Evolutionary conservation across 2,888 invertebrate species (phyloP).

Genomic region (Acrocyrtus sp.): DNA sequence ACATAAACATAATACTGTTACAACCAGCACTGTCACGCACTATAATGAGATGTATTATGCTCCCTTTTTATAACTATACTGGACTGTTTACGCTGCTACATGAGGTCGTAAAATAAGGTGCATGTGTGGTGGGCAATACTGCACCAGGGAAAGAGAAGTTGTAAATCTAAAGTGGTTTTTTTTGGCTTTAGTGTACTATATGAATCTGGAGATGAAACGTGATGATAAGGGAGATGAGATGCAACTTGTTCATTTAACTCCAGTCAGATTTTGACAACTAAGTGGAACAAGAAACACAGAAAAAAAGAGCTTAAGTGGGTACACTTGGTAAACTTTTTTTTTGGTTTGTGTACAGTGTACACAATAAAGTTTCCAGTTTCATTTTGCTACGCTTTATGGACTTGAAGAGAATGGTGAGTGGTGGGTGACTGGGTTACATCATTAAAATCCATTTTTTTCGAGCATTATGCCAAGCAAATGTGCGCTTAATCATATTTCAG

Average conservation of each 20-base stretch:
- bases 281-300: too few species aligned
- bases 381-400: not conserved
- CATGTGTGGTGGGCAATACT: too few species aligned
- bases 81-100: too few species aligned
- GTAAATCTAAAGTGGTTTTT: too few species aligned
- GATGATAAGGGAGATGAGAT: conserved; percentile 28
- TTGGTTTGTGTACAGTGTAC: too few species aligned
- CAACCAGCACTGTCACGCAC: not conserved
- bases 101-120: too few species aligned
- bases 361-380: conserved; percentile 13
- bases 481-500: too few species aligned
- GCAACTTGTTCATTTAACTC: conserved; percentile 28
- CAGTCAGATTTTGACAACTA: too few species aligned
- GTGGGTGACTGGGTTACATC: not conserved
- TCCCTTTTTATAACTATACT: too few species aligned
- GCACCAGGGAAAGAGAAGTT: too few species aligned
- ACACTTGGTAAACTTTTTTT: not conserved
- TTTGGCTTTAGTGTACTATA: conserved; percentile 22
- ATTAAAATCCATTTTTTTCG: not conserved
- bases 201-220: conserved; percentile 32
- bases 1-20: not conserved
- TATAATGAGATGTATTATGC: not conserved
- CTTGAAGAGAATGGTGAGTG: too few species aligned
- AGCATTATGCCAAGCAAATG: too few species aligned
- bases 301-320: conserved; percentile 15